Evolutionary conservation across 30 jellyfish, hydroid and myxozoan species (phyloP).

Genomic region (Aurelia coerulea): DNA sequence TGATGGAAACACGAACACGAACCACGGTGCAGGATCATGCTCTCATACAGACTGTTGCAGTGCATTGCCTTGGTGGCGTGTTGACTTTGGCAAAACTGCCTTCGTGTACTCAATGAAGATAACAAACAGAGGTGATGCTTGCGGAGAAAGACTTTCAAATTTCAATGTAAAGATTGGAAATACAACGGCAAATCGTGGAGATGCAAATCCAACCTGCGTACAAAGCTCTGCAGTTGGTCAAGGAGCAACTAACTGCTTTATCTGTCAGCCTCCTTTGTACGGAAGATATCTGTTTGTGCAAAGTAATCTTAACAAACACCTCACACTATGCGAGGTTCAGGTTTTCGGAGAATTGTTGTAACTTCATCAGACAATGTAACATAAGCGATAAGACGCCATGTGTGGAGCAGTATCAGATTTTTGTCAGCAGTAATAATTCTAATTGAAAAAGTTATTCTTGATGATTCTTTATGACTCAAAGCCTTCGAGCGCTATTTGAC

Average conservation of each 20-base stretch:
- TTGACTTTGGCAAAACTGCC: conserved; percentile 56
- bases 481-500: too few species aligned
- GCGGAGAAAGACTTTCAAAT: conserved; percentile 29
- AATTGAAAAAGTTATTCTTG: too few species aligned
- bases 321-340: conserved; percentile 24
- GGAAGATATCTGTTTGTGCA: conserved; percentile 38
- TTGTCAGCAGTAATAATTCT: too few species aligned
- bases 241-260: conserved; percentile 32
- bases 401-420: too few species aligned
- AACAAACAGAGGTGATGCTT: conserved; percentile 59
- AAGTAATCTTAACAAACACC: background rate
- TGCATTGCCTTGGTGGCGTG: conserved; percentile 62
- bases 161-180: conserved; percentile 24
- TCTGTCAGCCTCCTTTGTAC: conserved; percentile 10
- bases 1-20: conserved; percentile 31
- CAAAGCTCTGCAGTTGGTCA: background rate
- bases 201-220: conserved; percentile 8
- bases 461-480: too few species aligned
- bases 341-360: conserved; percentile 20
- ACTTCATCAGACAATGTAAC: too few species aligned
- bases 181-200: conserved; percentile 5
- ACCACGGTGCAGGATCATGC: conserved; percentile 7
- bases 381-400: too few species aligned
- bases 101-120: conserved; percentile 33
- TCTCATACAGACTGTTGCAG: conserved; percentile 42